Evolutionary conservation across 2,888 invertebrate species (phyloP).

Genomic region (Drosophila fungiperda): DNA sequence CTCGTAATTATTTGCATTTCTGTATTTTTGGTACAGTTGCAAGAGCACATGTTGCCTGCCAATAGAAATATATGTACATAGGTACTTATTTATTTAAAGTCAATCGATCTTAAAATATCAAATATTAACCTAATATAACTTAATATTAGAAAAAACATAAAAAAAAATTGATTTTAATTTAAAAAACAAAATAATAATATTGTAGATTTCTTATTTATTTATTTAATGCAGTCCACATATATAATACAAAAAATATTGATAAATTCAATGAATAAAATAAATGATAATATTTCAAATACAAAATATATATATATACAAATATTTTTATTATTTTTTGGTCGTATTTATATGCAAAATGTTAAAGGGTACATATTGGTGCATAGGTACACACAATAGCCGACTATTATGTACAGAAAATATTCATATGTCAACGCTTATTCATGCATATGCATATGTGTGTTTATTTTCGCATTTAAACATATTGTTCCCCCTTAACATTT

Average conservation of each 20-base stretch:
- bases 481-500: slow-evolving; percentile 9
- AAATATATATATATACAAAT: not conserved
- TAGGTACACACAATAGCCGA: not conserved
- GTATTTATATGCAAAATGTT: not conserved
- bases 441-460: not conserved
- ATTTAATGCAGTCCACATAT: no score
- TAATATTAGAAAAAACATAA: not conserved
- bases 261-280: not conserved
- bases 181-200: no score
- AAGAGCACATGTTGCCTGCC: slow-evolving; percentile 15
- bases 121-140: no score
- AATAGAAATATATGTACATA: not conserved
- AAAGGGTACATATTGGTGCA: not conserved
- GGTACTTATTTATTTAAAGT: not conserved
- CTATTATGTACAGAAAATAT: not conserved
- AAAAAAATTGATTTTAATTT: not conserved
- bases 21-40: slow-evolving; percentile 40
- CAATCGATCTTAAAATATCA: not conserved
- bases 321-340: not conserved
- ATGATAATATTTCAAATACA: not conserved
- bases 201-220: no score
- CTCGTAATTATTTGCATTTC: slow-evolving; percentile 51
- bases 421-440: not conserved
- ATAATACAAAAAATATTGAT: not conserved
- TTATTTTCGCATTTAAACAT: slow-evolving; percentile 14